Percentiles rank a stretch among this genome's conserved stretches.
Evolutionary conservation across 2,113 vertebrate genomes (phyloP).

Genomic region (Xenus cinereus): DNA sequence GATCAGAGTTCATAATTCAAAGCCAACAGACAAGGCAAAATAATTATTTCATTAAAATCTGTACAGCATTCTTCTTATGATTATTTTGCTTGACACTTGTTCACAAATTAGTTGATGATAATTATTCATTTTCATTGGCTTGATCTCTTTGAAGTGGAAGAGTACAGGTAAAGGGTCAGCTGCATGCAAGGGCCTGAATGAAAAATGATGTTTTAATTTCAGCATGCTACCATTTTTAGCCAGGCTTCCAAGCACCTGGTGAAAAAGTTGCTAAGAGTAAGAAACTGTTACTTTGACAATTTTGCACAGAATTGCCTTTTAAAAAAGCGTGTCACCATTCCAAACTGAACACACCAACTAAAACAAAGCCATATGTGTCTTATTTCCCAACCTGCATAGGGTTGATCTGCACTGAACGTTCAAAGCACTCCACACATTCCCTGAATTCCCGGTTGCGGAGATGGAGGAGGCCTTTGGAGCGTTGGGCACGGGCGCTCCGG

Average conservation of each 20-base stretch:
- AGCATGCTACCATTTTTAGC: not conserved
- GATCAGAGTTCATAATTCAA: not conserved
- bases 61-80: not conserved
- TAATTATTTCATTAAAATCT: not conserved
- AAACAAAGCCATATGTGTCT: not conserved
- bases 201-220: not conserved
- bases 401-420: constrained; percentile 87
- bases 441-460: constrained; percentile 84
- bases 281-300: not conserved
- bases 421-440: constrained; percentile 89
- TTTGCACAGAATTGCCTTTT: not conserved
- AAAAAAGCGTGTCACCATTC: not conserved
- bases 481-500: constrained; percentile 90
- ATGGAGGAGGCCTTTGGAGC: constrained; percentile 92
- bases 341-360: not conserved
- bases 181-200: not conserved
- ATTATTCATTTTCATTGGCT: not conserved
- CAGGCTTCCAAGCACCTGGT: not conserved
- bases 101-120: not conserved
- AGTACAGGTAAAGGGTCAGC: not conserved
- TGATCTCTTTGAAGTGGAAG: not conserved
- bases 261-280: not conserved
- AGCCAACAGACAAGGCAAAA: not conserved
- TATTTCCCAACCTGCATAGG: constrained; percentile 84
- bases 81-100: not conserved